These are phyloP conservation scores for Ceratosolen fusciceps DNA, from an alignment of 1,140 invertebrate genomes.

Conservation along the genomic window DNA sequence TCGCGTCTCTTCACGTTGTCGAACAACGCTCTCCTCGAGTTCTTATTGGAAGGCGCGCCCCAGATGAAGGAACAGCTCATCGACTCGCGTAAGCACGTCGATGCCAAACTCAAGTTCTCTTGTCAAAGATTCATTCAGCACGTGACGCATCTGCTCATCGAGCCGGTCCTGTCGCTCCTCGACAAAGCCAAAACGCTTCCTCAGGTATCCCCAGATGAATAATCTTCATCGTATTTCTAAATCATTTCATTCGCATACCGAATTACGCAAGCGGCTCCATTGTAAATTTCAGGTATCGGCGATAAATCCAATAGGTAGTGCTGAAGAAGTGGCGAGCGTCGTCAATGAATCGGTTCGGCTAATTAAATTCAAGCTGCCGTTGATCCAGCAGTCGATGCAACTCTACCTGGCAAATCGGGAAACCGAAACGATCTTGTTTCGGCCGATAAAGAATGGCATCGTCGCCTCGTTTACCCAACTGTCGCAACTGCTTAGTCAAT, in stretches of 20 bases:
- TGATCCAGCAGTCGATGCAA: constrained; percentile 89
- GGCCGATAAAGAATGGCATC: constrained; percentile 94
- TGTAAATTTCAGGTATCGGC: constrained; percentile 45
- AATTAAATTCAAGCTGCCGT: constrained; percentile 85
- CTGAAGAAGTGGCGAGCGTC: constrained; percentile 61
- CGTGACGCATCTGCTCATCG: constrained; percentile 82
- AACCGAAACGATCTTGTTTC: constrained; percentile 95
- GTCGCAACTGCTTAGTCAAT: constrained; percentile 81
- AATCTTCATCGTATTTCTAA: too few species aligned
- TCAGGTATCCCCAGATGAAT: constrained; percentile 53
- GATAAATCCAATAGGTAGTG: constrained; percentile 64
- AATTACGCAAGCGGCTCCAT: too few species aligned
- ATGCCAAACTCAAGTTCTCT: constrained; percentile 89
- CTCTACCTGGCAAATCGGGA: constrained; percentile 96
- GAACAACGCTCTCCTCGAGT: constrained; percentile 93
- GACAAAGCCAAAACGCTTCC: constrained; percentile 77
- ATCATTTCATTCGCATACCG: too few species aligned
- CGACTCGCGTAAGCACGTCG: constrained; percentile 95
- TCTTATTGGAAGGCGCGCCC: constrained; percentile 91
- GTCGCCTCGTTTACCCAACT: constrained; percentile 88
- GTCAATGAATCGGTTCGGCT: constrained; percentile 77
- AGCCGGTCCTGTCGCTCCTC: constrained; percentile 80
- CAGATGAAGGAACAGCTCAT: constrained; percentile 92
- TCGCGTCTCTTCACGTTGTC: constrained; percentile 89
- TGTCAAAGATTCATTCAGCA: constrained; percentile 93